Conservation (phyloP, 2,888 invertebrate species). For the Tipula helvola region DNA sequence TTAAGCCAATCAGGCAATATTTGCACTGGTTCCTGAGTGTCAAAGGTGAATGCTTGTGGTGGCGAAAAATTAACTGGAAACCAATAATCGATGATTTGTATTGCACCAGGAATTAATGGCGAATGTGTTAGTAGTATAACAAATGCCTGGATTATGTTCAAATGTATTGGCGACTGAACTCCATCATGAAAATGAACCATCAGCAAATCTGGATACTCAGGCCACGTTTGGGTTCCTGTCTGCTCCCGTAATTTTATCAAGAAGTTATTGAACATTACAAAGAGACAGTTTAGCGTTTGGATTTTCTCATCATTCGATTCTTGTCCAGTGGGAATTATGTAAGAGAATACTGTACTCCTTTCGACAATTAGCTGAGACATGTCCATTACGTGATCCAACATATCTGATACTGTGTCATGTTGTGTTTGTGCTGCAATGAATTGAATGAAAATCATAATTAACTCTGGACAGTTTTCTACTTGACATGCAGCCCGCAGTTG, state of each 20-base stretch:
- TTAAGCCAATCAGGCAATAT: conserved; percentile 91
- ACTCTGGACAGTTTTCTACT: conserved; percentile 73
- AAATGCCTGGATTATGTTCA: conserved; percentile 62
- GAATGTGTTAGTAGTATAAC: conserved; percentile 68
- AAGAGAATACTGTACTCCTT: conserved; percentile 71
- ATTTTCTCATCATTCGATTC: conserved; percentile 31
- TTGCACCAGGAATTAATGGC: conserved; percentile 35
- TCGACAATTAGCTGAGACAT: conserved; percentile 86
- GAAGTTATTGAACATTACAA: conserved; percentile 61
- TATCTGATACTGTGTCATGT: conserved; percentile 50
- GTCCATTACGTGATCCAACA: conserved; percentile 61
- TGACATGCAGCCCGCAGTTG: conserved; percentile 78
- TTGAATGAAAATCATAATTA: conserved; percentile 64
- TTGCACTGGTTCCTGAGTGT: conserved; percentile 72
- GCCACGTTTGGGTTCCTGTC: conserved; percentile 31
- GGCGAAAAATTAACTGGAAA: conserved; percentile 60
- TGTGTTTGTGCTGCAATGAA: conserved; percentile 68
- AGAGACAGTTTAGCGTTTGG: conserved; percentile 55
- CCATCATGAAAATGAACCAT: conserved; percentile 36
- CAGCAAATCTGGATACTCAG: conserved; percentile 33
- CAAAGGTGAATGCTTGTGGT: conserved; percentile 65
- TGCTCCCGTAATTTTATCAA: conserved; percentile 48
- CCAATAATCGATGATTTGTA: conserved; percentile 68
- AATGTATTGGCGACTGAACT: conserved; percentile 31
- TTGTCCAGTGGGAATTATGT: conserved; percentile 47